Conservation (phyloP, 2,113 vertebrate species). For the Dasyprocta punctata region DNA sequence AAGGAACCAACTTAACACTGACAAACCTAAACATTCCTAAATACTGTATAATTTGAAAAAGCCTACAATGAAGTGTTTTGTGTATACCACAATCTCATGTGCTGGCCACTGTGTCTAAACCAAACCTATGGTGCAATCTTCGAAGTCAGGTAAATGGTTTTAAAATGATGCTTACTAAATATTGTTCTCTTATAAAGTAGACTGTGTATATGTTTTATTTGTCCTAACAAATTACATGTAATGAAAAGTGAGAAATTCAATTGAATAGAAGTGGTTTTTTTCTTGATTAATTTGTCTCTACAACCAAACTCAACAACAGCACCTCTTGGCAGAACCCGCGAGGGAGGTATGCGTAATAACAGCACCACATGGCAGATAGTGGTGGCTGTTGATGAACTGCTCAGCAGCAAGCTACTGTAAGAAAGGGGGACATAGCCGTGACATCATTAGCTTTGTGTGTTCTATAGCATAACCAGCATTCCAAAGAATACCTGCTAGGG, state of each 20-base stretch:
- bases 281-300: not conserved
- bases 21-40: not conserved
- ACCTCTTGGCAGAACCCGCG: not conserved
- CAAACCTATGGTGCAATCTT: not conserved
- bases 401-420: not conserved
- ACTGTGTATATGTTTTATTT: not conserved
- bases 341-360: too few species aligned
- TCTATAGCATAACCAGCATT: not conserved
- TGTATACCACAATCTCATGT: not conserved
- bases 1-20: not conserved
- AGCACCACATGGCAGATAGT: not conserved
- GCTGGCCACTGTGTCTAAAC: not conserved
- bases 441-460: not conserved
- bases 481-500: not conserved
- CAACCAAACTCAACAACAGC: not conserved
- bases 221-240: not conserved
- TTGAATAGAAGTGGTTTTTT: not conserved
- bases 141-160: not conserved
- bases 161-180: not conserved
- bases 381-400: not conserved
- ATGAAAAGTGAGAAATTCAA: not conserved
- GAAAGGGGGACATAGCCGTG: not conserved
- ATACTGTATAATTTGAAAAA: not conserved
- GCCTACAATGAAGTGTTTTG: not conserved
- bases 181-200: not conserved